Evolutionary conservation across 2,113 vertebrate genomes (phyloP).

Genomic region (Pteropus alecto): DNA sequence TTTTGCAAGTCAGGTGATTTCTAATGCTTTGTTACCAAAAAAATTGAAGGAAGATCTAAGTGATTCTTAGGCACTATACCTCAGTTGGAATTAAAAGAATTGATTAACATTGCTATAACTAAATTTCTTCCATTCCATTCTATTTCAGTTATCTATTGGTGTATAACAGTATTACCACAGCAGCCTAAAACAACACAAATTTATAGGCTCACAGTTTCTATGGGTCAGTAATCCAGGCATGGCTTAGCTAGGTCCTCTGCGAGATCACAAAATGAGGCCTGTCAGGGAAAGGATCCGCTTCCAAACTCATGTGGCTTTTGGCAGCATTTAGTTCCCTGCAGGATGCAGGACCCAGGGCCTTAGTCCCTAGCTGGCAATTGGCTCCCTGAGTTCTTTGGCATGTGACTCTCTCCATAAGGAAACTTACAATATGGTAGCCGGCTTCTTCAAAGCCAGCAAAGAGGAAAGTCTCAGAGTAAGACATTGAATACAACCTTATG

Average conservation of each 20-base stretch:
- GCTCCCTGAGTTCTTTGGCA: not conserved
- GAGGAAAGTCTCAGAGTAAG: not conserved
- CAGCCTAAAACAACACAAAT: not conserved
- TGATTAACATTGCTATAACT: not conserved
- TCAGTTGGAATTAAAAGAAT: not conserved
- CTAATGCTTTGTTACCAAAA: not conserved
- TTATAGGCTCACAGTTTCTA: not conserved
- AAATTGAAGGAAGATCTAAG: conserved; percentile 29
- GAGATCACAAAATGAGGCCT: not conserved
- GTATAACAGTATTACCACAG: not conserved
- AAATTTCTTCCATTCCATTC: not conserved
- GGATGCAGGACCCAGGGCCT: not conserved
- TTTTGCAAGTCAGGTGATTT: not conserved
- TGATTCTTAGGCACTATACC: not conserved
- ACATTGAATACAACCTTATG: not conserved
- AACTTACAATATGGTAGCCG: not conserved
- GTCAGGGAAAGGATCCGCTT: not conserved
- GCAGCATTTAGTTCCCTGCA: not conserved
- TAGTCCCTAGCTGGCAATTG: not conserved
- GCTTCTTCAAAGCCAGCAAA: not conserved
- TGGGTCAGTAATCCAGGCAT: not conserved
- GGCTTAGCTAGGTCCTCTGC: not conserved
- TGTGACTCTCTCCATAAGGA: not conserved
- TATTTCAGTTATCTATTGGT: not conserved
- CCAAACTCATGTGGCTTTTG: not conserved